Conservation (phyloP, 2,113 vertebrate species). For the Eptatretus burgeri region DNA sequence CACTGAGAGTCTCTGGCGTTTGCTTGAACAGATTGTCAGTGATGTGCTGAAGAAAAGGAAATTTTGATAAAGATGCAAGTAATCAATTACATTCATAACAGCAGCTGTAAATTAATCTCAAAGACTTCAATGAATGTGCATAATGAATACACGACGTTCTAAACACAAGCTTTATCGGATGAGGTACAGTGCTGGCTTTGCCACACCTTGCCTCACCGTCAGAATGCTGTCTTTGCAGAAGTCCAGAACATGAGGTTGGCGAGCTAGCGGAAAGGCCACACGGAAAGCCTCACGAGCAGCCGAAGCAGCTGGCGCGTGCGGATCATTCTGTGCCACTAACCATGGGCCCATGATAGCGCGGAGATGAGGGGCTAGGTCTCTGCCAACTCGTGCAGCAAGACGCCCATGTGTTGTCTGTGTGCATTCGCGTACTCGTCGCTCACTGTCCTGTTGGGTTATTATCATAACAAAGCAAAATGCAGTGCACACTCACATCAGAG, state of each 20-base stretch:
- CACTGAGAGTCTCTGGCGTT: conserved; percentile 58
- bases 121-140: too few species aligned
- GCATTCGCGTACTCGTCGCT: conserved; percentile 71
- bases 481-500: too few species aligned
- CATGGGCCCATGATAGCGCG: conserved; percentile 87
- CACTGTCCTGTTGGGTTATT: conserved; percentile 32
- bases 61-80: background rate
- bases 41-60: conserved; percentile 27
- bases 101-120: too few species aligned
- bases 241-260: conserved; percentile 59
- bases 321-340: conserved; percentile 84
- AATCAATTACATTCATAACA: background rate
- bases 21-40: conserved; percentile 71
- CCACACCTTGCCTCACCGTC: conserved; percentile 27
- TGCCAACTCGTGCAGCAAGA: conserved; percentile 67
- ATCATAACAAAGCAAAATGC: too few species aligned
- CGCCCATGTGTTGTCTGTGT: conserved; percentile 74
- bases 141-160: too few species aligned
- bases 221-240: conserved; percentile 84
- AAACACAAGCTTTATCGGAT: too few species aligned
- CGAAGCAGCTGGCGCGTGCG: conserved; percentile 53
- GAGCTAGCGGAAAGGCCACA: conserved; percentile 52
- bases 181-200: too few species aligned
- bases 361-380: conserved; percentile 65
- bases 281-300: conserved; percentile 55